Evolutionary conservation across 2,113 vertebrate species (phyloP).

Genomic region (Ailuropoda melanoleuca): DNA sequence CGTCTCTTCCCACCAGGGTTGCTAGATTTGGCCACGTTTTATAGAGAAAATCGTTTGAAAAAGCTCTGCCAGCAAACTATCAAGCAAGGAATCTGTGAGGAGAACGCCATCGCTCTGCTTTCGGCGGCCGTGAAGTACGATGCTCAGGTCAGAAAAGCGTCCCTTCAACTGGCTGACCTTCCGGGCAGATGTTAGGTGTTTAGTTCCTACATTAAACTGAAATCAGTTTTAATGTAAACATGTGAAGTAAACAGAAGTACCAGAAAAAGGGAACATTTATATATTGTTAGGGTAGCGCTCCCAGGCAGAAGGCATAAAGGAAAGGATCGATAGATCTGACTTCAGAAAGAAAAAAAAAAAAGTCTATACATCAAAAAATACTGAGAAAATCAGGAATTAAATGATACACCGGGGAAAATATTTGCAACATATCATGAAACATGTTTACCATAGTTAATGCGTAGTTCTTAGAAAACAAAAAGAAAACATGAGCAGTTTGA

Average conservation of each 20-base stretch:
- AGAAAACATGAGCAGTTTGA: not conserved
- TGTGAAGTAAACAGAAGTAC: not conserved
- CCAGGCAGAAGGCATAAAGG: not conserved
- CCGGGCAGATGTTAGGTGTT: not conserved
- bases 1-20: constrained; percentile 85
- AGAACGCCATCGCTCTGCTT: constrained; percentile 96
- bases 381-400: not conserved
- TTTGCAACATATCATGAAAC: not conserved
- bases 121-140: constrained; percentile 97
- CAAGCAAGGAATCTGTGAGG: constrained; percentile 97
- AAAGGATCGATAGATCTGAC: not conserved
- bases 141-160: constrained; percentile 90
- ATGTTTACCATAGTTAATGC: not conserved
- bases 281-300: not conserved
- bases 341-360: not conserved
- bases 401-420: not conserved
- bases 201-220: not conserved
- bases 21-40: constrained; percentile 95
- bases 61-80: constrained; percentile 97
- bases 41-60: constrained; percentile 94
- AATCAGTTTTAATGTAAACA: not conserved
- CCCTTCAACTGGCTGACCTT: not conserved
- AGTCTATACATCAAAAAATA: not conserved
- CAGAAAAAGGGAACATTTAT: not conserved
- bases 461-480: constrained; percentile 4